Evolutionary conservation across 2,113 vertebrate species (phyloP).

Genomic region (Aplodontia rufa): DNA sequence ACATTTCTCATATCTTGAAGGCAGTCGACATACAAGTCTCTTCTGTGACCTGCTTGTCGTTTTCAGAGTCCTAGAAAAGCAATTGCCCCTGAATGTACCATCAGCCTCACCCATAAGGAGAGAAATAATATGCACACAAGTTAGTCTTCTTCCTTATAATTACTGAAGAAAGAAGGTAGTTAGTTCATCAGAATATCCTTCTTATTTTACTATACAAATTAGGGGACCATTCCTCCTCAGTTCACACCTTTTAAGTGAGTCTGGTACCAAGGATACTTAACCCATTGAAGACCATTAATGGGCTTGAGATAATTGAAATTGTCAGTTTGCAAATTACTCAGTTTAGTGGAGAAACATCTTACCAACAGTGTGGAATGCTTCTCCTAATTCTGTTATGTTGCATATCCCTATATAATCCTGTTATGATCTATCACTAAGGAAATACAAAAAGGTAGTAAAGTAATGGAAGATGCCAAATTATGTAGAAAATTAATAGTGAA

Average conservation of each 20-base stretch:
- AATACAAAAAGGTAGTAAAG: neutral
- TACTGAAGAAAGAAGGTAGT: neutral
- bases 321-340: neutral
- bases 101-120: neutral
- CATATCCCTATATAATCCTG: neutral
- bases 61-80: neutral
- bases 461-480: neutral
- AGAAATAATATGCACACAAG: neutral
- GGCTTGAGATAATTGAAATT: neutral
- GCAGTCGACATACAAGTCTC: neutral
- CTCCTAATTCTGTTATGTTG: neutral
- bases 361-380: neutral
- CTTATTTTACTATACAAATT: neutral
- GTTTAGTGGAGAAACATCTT: neutral
- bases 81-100: neutral
- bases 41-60: neutral
- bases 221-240: neutral
- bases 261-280: neutral
- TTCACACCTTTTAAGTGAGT: neutral
- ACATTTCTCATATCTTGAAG: neutral
- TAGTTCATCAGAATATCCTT: neutral
- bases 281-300: neutral
- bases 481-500: neutral
- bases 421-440: neutral
- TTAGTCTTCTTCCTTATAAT: neutral